Evolutionary conservation across 2,113 vertebrate genomes (phyloP).

Genomic region (Gambusia holbrooki): DNA sequence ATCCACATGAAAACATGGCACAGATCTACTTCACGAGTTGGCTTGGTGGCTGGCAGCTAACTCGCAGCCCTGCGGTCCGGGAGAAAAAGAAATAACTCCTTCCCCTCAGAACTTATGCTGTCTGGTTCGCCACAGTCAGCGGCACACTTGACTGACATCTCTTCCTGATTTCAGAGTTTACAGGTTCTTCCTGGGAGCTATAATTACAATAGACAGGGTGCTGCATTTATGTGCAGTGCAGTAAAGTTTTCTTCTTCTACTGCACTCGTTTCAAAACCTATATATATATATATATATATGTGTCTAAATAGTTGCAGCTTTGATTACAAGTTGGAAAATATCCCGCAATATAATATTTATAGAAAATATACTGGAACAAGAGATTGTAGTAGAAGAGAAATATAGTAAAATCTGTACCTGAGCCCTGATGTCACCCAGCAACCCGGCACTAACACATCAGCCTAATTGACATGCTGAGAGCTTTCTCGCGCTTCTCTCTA

Average conservation of each 20-base stretch:
- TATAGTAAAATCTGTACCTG: slow-evolving; percentile 29
- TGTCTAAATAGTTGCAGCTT: background rate
- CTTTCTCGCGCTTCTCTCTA: slow-evolving; percentile 24
- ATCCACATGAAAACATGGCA: background rate
- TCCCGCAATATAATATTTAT: background rate
- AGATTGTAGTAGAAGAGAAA: background rate
- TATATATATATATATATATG: background rate
- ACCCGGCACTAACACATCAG: slow-evolving; percentile 39
- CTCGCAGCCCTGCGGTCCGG: background rate
- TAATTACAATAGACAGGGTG: background rate
- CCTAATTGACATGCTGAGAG: slow-evolving; percentile 66
- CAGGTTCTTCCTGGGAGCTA: background rate
- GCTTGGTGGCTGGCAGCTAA: background rate
- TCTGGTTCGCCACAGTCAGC: background rate
- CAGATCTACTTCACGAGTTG: background rate
- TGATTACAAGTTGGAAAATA: background rate
- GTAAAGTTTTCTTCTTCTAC: background rate
- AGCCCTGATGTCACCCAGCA: slow-evolving; percentile 12
- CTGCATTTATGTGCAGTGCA: background rate
- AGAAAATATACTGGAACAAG: background rate
- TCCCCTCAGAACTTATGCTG: background rate
- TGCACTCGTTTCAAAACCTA: background rate
- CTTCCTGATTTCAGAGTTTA: background rate
- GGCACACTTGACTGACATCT: background rate
- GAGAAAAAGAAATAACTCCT: background rate